These are phyloP conservation scores for Cecropterus lyciades DNA, from an alignment of 1,140 invertebrate genomes.

Conservation along the genomic window DNA sequence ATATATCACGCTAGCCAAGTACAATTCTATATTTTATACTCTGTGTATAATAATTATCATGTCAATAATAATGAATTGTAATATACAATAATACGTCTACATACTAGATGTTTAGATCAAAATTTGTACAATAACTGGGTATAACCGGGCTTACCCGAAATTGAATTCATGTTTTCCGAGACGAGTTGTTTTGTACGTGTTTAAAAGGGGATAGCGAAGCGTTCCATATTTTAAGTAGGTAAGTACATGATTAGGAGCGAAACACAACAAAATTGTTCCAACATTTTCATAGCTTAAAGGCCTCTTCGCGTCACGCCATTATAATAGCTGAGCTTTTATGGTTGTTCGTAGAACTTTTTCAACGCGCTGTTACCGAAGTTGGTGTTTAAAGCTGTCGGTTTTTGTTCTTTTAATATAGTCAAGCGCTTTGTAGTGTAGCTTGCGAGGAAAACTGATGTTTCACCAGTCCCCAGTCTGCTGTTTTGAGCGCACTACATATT, in stretches of 20 bases:
- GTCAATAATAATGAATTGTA: too few relatives aligned
- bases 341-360: slow-evolving; percentile 49
- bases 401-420: slow-evolving; percentile 50
- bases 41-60: too few relatives aligned
- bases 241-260: slow-evolving; percentile 38
- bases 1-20: too few relatives aligned
- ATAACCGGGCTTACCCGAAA: background rate
- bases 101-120: background rate
- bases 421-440: slow-evolving; percentile 41
- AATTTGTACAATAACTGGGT: background rate
- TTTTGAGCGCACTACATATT: slow-evolving; percentile 26
- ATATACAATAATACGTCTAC: too few relatives aligned
- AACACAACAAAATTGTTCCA: slow-evolving; percentile 43
- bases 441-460: slow-evolving; percentile 30
- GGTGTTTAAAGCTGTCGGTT: slow-evolving; percentile 44
- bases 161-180: slow-evolving; percentile 9
- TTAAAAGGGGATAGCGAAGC: slow-evolving; percentile 11
- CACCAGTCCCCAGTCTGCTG: slow-evolving; percentile 21
- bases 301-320: slow-evolving; percentile 48
- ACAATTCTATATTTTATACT: too few relatives aligned
- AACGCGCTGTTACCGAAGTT: slow-evolving; percentile 42
- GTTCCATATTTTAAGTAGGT: slow-evolving; percentile 37
- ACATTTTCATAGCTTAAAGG: slow-evolving; percentile 51
- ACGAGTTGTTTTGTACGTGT: slow-evolving; percentile 17
- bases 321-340: slow-evolving; percentile 56